Evolutionary conservation across 2,797 vertebrate species (phyloP), one percentile per base, ranked within the genome.

Genomic region (Pangasius macronema): DNA sequence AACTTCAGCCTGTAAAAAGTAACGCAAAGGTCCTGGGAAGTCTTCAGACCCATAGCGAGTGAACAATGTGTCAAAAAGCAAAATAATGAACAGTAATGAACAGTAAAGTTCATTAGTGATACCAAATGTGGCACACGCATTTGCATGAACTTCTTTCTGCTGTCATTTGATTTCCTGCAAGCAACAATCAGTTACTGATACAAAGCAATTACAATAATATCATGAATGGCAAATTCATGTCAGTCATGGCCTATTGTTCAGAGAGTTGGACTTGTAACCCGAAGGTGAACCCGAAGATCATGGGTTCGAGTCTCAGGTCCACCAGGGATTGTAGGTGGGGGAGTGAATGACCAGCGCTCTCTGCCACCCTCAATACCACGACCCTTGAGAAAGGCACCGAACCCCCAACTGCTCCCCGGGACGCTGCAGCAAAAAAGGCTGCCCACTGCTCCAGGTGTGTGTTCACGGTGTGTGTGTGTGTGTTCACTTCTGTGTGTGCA

Each of bases 111-210:
- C 8, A 89, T 4, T 14, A 90, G 33, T 20, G 86, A 90, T 27
- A 89, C 36, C 8, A 90, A 3, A 87, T 90, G 90, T 49, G 90
- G 90, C 61, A 89, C 82, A 87, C 90, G 88, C 3, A 88, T 90
- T 36, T 84, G 84, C 84, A 87, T 87, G 46, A 90, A 90, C 57
- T 84, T 90, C 9, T 49, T 86, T 86, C 85, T 90, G 86, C 85
- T 87, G 1, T 90, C 88, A 22, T 73, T 68, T 33, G 89, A 90
- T 75, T 61, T 76, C 73, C 65, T 87, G 80, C 89, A 89, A 75
- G 89, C 86, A 75, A 84, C 57, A 7, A 33, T 57, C 20, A 90
- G 63, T 16, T 79, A 84, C 27, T 89, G 42, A 82, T 90, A 90
- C 0, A 88, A 90, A 16, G 84, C 51, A 27, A 89, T 67, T 53